Percentiles rank a stretch among this genome's conserved stretches.
Evolutionary conservation across 2,888 invertebrate species (phyloP).

Genomic region (Xestobium rufovillosum): DNA sequence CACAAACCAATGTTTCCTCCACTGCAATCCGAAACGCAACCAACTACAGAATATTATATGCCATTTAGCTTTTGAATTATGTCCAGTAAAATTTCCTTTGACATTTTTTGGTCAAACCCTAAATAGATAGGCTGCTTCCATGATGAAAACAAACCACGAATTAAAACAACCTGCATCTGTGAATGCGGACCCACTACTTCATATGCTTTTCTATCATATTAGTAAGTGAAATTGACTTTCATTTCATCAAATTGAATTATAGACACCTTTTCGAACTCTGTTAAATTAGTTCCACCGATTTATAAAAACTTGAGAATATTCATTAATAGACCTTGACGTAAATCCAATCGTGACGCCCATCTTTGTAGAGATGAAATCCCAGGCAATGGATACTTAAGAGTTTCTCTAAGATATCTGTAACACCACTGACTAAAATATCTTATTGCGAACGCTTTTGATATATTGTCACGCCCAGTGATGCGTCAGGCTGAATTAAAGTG

Average conservation of each 20-base stretch:
- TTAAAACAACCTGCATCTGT: constrained; percentile 19
- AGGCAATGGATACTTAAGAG: constrained; percentile 23
- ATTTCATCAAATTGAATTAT: constrained; percentile 20
- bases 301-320: constrained; percentile 14
- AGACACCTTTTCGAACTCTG: not conserved
- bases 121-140: constrained; percentile 26
- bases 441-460: constrained; percentile 7
- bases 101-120: constrained; percentile 21
- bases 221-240: constrained; percentile 16
- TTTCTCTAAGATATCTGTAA: constrained; percentile 20
- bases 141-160: constrained; percentile 19
- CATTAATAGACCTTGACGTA: constrained; percentile 15
- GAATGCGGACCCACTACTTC: constrained; percentile 18
- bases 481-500: too few relatives aligned
- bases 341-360: constrained; percentile 21
- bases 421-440: constrained; percentile 21
- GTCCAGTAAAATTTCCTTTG: constrained; percentile 15
- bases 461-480: too few relatives aligned
- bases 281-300: constrained; percentile 6
- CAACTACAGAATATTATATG: constrained; percentile 22
- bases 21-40: constrained; percentile 24
- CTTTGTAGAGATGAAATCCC: constrained; percentile 17
- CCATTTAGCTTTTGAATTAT: constrained; percentile 16
- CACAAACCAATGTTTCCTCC: constrained; percentile 22
- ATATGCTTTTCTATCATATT: constrained; percentile 18